Base-by-base conservation (phyloP, 2,113 vertebrate genomes). In the Blennius ocellaris region DNA sequence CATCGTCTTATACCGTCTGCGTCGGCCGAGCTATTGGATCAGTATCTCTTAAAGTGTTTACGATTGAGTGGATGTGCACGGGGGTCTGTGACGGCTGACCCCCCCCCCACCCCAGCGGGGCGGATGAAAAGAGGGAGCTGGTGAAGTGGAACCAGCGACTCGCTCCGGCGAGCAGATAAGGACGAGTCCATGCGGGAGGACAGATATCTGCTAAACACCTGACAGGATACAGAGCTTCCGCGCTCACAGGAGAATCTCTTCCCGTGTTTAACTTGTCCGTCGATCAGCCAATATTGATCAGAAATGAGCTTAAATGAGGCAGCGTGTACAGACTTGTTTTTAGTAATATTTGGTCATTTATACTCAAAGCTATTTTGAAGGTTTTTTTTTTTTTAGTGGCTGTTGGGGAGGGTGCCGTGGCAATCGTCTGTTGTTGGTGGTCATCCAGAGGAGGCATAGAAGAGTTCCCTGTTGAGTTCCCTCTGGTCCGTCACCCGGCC, bases 401-500 rank as follows among this genome's bases (percentile, higher is more conserved):
- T 89, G 49, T 66, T 57, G 63, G 75, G 50, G 11, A 71, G 61
- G 41, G 15, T 85, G 86, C 87, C 89, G 74, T 86, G 90, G 65
- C 86, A 89, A 40, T 76, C 43, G 36, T 59, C 74, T 57, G 45
- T 81, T 74, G 59, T 67, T 78, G 48, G 39, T 76, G 65, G 51
- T 66, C 69, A 54, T 30, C 3, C 12, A 45, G 11, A 44, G 8
- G 4, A 6, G 12, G 41, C 55, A 11, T 16, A 44, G 48, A 4
- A 5, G 40, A 41, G 5, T 11, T 37, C 11, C 44, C 39, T 61
- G 51, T 30, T 30, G 21, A 30, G 59, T 47, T 37, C 56, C 55
- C 61, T 69, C 74, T 43, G 10, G 75, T 55, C 50, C 0, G 57
- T 10, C 6, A 51, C 69, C 40, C 41, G 36, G 48, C 30, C 14